Base-by-base conservation (phyloP, 2,113 vertebrate species). In the Emydura subglobosa region DNA sequence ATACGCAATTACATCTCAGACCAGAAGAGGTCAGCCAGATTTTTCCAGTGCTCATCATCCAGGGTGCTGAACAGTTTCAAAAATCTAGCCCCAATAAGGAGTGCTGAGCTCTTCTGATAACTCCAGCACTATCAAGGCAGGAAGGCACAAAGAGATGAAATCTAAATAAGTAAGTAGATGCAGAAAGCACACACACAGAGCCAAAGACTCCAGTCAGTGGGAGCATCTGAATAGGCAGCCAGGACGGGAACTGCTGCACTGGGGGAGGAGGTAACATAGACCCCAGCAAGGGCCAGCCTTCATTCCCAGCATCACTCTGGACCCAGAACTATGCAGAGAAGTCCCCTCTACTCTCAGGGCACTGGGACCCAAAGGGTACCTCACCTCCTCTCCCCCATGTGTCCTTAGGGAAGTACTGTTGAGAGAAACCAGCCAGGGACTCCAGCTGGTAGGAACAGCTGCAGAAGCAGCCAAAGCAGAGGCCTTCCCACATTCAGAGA, bases 31-130 rank as follows among this genome's bases (percentile, higher is more conserved):
- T 59, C 57, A 59, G 57, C 57, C 57, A 59, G 29, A 31, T 53
- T 59, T 14, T 59, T 31, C 57, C 29, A 59, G 57, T 31, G 57
- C 51, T 79, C 12, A 19, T 59, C 57, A 31, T 31, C 5, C 57
- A 59, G 25, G 29, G 57, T 27, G 25, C 57, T 59, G 57, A 29
- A 59, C 57, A 13, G 11, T 59, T 31, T 59, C 13, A 29, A 31
- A 59, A 31, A 39, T 91, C 84, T 34, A 31, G 79, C 34, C 34
- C 55, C 80, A 47, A 88, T 78, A 61, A 93, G 80, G 49, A 50
- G 81, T 76, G 31, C 39, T 54, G 79, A 87, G 51, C 65, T 59
- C 84, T 93, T 47, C 83, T 51, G 39, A 50, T 44, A 4, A 34
- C 27, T 47, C 0, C n/a, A 22, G 51, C 42, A 61, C 55, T 83